Conservation (phyloP, 2,113 vertebrate genomes). For the Recurvirostra avosetta region DNA sequence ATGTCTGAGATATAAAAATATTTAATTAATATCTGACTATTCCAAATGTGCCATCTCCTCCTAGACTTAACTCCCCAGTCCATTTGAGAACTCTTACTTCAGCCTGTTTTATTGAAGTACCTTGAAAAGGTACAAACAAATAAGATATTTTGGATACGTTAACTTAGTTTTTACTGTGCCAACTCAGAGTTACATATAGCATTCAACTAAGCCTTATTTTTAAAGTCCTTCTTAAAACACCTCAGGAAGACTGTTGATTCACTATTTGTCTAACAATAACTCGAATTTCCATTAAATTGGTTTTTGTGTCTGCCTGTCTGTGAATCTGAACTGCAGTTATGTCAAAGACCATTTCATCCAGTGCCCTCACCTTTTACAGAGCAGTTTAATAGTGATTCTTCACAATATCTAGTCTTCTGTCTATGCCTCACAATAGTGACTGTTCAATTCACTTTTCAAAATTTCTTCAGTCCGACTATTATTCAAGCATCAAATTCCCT, state of each 20-base stretch:
- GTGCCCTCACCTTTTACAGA: background rate
- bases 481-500: background rate
- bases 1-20: background rate
- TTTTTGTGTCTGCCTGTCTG: rapidly evolving
- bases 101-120: background rate
- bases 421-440: too few species aligned
- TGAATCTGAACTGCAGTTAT: background rate
- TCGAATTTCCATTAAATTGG: background rate
- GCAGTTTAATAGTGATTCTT: background rate
- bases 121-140: background rate
- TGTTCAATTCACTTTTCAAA: background rate
- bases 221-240: background rate
- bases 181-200: background rate
- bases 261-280: background rate
- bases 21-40: background rate
- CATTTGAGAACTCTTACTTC: background rate
- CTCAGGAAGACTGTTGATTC: background rate
- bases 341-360: background rate
- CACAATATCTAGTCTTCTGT: too few species aligned
- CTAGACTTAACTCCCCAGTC: background rate
- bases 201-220: background rate
- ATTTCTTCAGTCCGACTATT: background rate
- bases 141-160: background rate
- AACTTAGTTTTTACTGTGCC: background rate
- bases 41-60: background rate